Evolutionary conservation across 1,140 invertebrate species (phyloP).

Genomic region (Stenopsyche tienmushanensis): DNA sequence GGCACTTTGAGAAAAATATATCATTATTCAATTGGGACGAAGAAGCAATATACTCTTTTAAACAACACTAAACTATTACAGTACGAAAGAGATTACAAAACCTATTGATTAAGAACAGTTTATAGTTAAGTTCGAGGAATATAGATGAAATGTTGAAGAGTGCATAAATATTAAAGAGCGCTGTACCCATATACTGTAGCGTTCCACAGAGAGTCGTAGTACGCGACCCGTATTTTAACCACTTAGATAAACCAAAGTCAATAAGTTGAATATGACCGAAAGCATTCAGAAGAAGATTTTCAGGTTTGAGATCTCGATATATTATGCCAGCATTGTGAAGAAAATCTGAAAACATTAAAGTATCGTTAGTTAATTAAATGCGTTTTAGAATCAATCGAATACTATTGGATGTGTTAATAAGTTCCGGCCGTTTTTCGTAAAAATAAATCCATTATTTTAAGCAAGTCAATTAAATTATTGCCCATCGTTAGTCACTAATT

Average conservation of each 20-base stretch:
- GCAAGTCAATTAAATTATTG: too few relatives aligned
- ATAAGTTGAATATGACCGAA: slow-evolving; percentile 79
- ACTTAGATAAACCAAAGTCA: slow-evolving; percentile 94
- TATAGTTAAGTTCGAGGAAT: too few relatives aligned
- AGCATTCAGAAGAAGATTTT: slow-evolving; percentile 84
- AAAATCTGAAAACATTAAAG: slow-evolving; percentile 69
- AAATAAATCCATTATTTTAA: too few relatives aligned
- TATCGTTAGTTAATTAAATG: slow-evolving; percentile 10
- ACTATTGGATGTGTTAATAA: slow-evolving; percentile 23
- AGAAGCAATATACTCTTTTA: too few relatives aligned
- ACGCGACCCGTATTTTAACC: slow-evolving; percentile 71
- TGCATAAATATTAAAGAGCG: not conserved
- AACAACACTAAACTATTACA: too few relatives aligned
- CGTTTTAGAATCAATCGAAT: not conserved
- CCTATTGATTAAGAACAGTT: too few relatives aligned
- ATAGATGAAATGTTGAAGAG: not conserved
- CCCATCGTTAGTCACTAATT: too few relatives aligned
- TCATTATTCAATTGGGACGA: too few relatives aligned
- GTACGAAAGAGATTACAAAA: too few relatives aligned
- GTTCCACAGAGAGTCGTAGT: slow-evolving; percentile 90
- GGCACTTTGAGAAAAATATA: slow-evolving; percentile 5
- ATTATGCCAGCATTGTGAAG: slow-evolving; percentile 88
- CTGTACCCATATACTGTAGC: slow-evolving; percentile 85
- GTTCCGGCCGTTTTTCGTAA: too few relatives aligned
- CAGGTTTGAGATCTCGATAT: slow-evolving; percentile 88